These are phyloP conservation scores for Spea bombifrons DNA, from an alignment of 2,113 vertebrate genomes.

Conservation along the genomic window DNA sequence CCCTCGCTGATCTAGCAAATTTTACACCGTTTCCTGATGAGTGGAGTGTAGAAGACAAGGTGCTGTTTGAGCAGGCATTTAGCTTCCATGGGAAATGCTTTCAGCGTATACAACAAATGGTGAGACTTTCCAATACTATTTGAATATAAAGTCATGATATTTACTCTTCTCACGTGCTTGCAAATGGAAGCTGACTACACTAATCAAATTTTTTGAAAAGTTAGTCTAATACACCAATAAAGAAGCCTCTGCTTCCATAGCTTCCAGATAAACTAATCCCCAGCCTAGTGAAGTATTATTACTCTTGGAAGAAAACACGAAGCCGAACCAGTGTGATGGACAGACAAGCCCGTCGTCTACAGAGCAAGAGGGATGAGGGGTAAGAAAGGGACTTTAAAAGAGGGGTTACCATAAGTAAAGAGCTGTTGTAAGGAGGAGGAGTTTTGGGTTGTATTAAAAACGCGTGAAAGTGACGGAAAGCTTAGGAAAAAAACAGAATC, in stretches of 20 bases:
- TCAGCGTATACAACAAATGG: constrained; percentile 79
- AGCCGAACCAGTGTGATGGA: constrained; percentile 90
- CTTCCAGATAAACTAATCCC: constrained; percentile 86
- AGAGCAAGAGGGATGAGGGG: constrained; percentile 84
- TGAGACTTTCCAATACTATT: constrained; percentile 48
- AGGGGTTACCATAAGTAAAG: not conserved
- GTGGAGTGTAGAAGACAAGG: constrained; percentile 77
- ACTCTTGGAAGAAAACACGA: constrained; percentile 90
- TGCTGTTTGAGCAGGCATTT: constrained; percentile 77
- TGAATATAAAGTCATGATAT: no score
- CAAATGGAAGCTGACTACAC: no score
- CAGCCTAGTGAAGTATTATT: constrained; percentile 89
- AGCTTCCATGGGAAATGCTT: constrained; percentile 78
- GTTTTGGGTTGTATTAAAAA: no score
- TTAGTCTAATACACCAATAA: no score
- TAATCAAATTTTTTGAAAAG: no score
- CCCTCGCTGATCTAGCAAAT: constrained; percentile 74
- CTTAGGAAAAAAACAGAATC: no score
- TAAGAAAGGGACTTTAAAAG: not conserved
- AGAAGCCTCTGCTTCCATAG: constrained; percentile 50
- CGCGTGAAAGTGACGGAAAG: no score
- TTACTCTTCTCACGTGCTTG: no score
- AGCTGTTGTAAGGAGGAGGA: no score
- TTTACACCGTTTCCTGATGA: constrained; percentile 77
- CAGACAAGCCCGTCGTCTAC: constrained; percentile 79